phyloP scores from a whole-genome alignment of 2,888 invertebrate genomes.

The Drosophila niveifrons region DNA sequence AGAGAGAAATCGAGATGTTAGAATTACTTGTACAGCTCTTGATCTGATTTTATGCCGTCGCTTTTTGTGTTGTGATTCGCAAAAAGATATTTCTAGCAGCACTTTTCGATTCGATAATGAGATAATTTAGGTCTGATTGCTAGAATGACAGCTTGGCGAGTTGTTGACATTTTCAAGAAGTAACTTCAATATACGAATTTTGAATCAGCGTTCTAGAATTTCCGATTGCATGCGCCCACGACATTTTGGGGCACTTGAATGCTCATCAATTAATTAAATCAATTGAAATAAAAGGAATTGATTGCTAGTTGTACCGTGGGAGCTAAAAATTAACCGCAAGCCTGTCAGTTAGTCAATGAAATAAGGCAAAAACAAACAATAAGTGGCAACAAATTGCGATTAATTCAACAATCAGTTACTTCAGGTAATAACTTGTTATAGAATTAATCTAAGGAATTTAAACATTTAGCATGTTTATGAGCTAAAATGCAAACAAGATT shows the following conservation, averaged over 20 bases:
- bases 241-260: constrained; percentile 47
- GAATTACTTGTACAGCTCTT: not conserved
- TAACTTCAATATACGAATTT: constrained; percentile 37
- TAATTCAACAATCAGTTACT: constrained; percentile 43
- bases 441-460: constrained; percentile 7
- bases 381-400: constrained; percentile 43
- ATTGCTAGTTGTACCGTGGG: constrained; percentile 65
- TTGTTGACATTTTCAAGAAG: constrained; percentile 47
- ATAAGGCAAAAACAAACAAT: constrained; percentile 51
- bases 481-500: constrained; percentile 22
- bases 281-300: constrained; percentile 62
- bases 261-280: constrained; percentile 68
- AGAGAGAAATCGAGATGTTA: not conserved
- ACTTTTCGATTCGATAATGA: not conserved
- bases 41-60: too few relatives aligned
- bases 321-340: constrained; percentile 51
- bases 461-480: constrained; percentile 29
- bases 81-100: not conserved
- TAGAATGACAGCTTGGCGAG: constrained; percentile 12
- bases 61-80: not conserved
- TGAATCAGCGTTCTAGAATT: constrained; percentile 61
- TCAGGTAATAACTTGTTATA: constrained; percentile 58
- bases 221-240: constrained; percentile 44
- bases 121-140: constrained; percentile 2
- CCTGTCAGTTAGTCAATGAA: constrained; percentile 45